Base-by-base conservation (phyloP, 1,140 invertebrate species). In the Theocolax elegans region DNA sequence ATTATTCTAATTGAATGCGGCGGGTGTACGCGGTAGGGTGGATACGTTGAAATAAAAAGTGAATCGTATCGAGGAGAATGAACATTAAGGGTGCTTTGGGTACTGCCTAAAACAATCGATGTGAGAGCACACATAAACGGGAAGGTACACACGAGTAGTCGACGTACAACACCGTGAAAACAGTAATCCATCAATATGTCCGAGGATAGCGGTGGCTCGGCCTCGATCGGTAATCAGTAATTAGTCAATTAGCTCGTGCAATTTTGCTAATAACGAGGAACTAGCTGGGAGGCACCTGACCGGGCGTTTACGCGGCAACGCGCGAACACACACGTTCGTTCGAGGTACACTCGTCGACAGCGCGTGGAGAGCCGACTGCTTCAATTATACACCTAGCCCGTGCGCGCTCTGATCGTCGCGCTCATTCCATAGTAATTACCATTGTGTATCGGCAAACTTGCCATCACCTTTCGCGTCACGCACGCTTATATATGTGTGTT, bases 211-310 rank as follows among this genome's bases (percentile, higher is more conserved):
- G 74, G 51, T 71, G 65, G 31, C 13, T 35, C 1, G 58, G 72
- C 72, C 63, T 72, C 72, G 73, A 67, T 76, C 73, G 73, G 77
- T 77, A 81, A 81, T 82, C 79, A 71, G 75, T 78, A 82, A 82
- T 83, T 82, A 81, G 79, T 81, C 79, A 79, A 83, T 83, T 81
- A 81, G 80, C 67, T 76, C 75, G 73, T 74, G 76, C 78, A 80
- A 81, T 83, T 83, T 80, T 78, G 74, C 75, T 80, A 78, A 80
- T 80, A 80, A 80, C 76, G 73, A 62, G 46, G 59, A 44, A 42
- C 35, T 13, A 35, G 31, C n/a, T n/a, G n/a, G n/a, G n/a, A n/a
- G n/a, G n/a, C 31, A 35, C 31, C 31, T 35, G 31, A 35, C 10
- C 31, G 10, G 4, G 4, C 31, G 31, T 35, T 6, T 35, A 35